Percentiles rank a stretch among this genome's conserved stretches.
Evolutionary conservation across 2,797 vertebrate genomes (phyloP).

Genomic region (Cryptoblepharus egeriae): DNA sequence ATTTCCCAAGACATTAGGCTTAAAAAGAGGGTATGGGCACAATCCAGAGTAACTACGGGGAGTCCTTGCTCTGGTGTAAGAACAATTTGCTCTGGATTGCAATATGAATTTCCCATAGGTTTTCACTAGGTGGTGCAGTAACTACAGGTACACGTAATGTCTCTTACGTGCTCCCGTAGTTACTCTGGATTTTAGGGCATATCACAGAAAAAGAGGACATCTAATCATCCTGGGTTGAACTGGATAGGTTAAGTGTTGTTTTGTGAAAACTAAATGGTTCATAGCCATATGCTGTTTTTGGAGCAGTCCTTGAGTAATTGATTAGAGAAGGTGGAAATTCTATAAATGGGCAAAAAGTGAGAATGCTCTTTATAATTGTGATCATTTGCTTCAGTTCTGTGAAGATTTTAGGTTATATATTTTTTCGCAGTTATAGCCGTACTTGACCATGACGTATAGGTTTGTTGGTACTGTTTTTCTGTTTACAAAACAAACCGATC

Average conservation of each 20-base stretch:
- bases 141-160: too few relatives aligned
- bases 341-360: constrained; percentile 49
- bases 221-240: too few relatives aligned
- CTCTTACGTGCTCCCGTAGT: too few relatives aligned
- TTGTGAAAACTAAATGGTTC: constrained; percentile 65
- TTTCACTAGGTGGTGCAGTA: too few relatives aligned
- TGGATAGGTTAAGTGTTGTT: constrained; percentile 46
- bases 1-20: too few relatives aligned
- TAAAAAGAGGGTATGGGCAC: too few relatives aligned
- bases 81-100: too few relatives aligned
- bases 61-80: too few relatives aligned
- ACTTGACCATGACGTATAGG: constrained; percentile 45
- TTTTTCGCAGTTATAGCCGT: constrained; percentile 31
- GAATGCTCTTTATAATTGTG: constrained; percentile 37
- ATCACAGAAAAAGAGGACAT: too few relatives aligned
- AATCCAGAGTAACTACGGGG: too few relatives aligned
- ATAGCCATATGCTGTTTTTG: constrained; percentile 58
- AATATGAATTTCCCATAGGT: too few relatives aligned
- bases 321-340: constrained; percentile 57
- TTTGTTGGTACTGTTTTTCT: constrained; percentile 46
- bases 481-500: constrained; percentile 55
- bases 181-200: too few relatives aligned
- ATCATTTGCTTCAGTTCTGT: constrained; percentile 46
- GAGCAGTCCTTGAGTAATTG: constrained; percentile 72
- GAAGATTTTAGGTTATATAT: constrained; percentile 44